Evolutionary conservation across 2,888 invertebrate species (phyloP), one percentile per base, ranked within the genome.

Genomic region (Ectropis crepuscularia): DNA sequence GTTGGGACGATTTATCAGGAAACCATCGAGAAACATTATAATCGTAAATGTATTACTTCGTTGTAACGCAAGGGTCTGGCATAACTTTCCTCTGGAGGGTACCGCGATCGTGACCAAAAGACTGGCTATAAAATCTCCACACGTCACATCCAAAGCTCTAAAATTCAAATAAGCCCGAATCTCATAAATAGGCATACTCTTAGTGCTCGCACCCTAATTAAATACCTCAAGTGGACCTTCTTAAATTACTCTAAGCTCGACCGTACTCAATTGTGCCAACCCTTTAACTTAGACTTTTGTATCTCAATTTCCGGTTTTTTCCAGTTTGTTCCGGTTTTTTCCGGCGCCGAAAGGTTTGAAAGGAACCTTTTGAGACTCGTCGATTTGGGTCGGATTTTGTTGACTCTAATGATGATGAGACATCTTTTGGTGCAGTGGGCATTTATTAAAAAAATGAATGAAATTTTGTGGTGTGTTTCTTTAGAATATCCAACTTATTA

Each of bases 291-390:
- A 65, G 74, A 75, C 76, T 78, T 87, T 87, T 87, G 87, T 89
- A 83, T 85, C 87, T 83, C 83, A 83, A 84, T 89, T 87, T 82
- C 80, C 81, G 72, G 76, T 79, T 82, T 82, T 81, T 77, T 71
- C 70, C 63, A 62, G 61, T 57, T 50, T 46, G 54, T 87, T 82
- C 80, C 81, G 72, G 75, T 78, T 82, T 82, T 81, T 77, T 71
- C 70, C 60, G 62, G 61, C 57, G 51, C 28, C 46, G 36, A 49
- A 61, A 45, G 53, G 50, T 38, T 57, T 55, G 47, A 48, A 55
- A 48, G 38, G 41, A 46, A 48, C 39, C 54, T 53, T 63, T 50
- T 28, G 41, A 42, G 50, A 49, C 16, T 43, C 65, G 58, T 41
- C 50, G 50, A 55, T 63, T 51, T 54, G 10, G 36, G 53, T 53